Conservation (phyloP, 2,113 vertebrate species). For the Microcebus griseorufus region DNA sequence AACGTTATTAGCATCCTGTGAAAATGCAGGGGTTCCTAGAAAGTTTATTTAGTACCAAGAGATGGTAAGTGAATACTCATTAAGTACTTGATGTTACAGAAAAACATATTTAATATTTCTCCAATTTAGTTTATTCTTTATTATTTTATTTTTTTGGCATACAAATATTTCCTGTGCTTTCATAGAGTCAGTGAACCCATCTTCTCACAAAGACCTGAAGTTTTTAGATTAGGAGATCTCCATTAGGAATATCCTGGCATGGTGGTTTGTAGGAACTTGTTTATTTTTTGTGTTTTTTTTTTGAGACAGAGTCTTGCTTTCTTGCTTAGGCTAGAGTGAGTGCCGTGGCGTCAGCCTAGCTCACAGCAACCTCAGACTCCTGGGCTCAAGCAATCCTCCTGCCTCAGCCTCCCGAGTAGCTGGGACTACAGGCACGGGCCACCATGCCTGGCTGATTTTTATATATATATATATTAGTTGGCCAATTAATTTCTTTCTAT, state of each 20-base stretch:
- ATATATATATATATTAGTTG: no score
- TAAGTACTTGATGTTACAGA: background rate
- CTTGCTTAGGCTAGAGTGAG: no score
- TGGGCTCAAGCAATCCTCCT: no score
- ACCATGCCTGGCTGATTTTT: no score
- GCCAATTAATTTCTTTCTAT: no score
- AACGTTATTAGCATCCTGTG: background rate
- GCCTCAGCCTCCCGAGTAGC: no score
- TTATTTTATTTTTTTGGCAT: slow-evolving; percentile 41
- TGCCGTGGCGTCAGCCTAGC: no score
- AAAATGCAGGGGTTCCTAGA: background rate
- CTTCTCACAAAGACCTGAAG: slow-evolving; percentile 20
- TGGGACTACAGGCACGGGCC: no score
- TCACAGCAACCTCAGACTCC: no score
- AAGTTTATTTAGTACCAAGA: slow-evolving; percentile 4
- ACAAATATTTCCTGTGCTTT: slow-evolving; percentile 19
- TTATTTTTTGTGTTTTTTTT: background rate
- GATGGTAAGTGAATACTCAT: background rate
- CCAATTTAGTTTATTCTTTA: slow-evolving; percentile 9
- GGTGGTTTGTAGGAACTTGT: slow-evolving; percentile 36
- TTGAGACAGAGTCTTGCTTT: no score
- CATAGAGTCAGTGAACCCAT: background rate
- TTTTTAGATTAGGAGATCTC: slow-evolving; percentile 22
- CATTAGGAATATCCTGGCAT: background rate
- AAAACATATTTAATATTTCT: slow-evolving; percentile 33